Conservation (phyloP, 2,888 invertebrate genomes). For the Eupithecia inturbata region DNA sequence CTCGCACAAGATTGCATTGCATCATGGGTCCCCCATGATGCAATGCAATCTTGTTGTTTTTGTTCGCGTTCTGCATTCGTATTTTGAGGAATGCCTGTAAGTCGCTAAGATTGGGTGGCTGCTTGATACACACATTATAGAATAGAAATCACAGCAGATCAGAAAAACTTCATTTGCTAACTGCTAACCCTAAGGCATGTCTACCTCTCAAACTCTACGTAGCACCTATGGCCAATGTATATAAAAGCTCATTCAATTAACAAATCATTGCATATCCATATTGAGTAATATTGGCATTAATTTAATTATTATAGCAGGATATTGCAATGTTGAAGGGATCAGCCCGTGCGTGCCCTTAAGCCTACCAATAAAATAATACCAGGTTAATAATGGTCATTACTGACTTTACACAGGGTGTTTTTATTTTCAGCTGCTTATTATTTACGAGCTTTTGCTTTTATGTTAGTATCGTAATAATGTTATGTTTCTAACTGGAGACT, state of each 20-base stretch:
- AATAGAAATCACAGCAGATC: background rate
- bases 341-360: conserved; percentile 40
- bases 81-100: background rate
- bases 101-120: background rate
- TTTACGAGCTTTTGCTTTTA: background rate
- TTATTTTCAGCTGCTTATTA: background rate
- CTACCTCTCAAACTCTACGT: background rate
- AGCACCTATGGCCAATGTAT: no score
- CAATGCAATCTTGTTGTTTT: background rate
- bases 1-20: no score
- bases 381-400: conserved; percentile 39
- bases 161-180: background rate
- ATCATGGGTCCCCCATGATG: no score
- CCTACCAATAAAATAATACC: conserved; percentile 44
- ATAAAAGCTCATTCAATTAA: background rate
- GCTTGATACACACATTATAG: background rate
- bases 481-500: background rate
- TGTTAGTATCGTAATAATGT: background rate
- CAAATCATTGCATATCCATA: background rate
- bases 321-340: conserved; percentile 36
- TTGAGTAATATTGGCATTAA: background rate
- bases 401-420: conserved; percentile 30
- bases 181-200: no score
- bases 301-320: conserved; percentile 28
- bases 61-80: background rate